Evolutionary conservation across 2,797 vertebrate species (phyloP).

Genomic region (Muraenolepis orangiensis): DNA sequence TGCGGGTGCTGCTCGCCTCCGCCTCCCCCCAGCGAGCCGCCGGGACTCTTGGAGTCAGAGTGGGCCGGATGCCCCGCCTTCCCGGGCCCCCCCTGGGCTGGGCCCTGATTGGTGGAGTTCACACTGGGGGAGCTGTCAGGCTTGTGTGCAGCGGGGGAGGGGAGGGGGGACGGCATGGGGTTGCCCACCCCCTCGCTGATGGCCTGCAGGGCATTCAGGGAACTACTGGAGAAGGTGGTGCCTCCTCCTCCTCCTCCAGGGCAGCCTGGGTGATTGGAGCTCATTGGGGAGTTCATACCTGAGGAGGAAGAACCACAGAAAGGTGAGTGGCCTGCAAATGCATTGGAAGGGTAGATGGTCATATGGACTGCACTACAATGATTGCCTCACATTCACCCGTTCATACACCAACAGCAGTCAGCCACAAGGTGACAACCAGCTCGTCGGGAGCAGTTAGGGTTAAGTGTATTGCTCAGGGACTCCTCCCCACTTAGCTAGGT

Average conservation of each 20-base stretch:
- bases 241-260: conserved; percentile 70
- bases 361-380: no score
- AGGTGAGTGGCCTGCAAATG: background rate
- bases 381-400: no score
- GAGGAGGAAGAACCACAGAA: conserved; percentile 20
- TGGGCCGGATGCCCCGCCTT: conserved; percentile 57
- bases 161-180: conserved; percentile 86
- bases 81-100: conserved; percentile 50
- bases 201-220: conserved; percentile 95
- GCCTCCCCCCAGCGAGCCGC: conserved; percentile 74
- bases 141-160: conserved; percentile 85
- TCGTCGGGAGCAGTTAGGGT: no score
- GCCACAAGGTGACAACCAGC: no score
- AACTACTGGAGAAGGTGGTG: conserved; percentile 91
- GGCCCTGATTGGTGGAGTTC: conserved; percentile 70
- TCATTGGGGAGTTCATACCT: conserved; percentile 94
- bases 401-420: no score
- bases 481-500: no score
- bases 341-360: background rate
- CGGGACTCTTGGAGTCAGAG: conserved; percentile 86
- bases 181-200: conserved; percentile 97
- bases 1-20: conserved; percentile 62
- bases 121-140: conserved; percentile 88
- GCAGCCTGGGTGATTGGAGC: conserved; percentile 74
- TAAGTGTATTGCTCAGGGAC: no score